These are phyloP conservation scores for Lysandra bellargus DNA, from an alignment of 2,888 invertebrate genomes.

Conservation along the genomic window DNA sequence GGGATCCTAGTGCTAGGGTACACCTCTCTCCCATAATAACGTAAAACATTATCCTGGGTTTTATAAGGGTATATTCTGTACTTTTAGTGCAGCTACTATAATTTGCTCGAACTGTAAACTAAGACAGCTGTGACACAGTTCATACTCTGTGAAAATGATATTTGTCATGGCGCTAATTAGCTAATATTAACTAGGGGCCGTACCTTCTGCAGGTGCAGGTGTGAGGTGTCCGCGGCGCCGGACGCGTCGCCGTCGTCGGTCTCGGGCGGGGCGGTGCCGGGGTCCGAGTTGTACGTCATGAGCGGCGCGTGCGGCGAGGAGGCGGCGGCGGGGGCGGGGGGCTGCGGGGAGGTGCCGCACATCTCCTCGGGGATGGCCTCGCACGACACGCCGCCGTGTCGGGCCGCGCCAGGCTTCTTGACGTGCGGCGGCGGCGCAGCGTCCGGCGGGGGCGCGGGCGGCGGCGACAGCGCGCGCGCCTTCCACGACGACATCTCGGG, in stretches of 20 bases:
- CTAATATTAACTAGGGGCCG: neutral
- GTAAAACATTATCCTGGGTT: too few species aligned
- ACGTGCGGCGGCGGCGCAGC: slow-evolving; percentile 58
- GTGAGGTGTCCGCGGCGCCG: slow-evolving; percentile 46
- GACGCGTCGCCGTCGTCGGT: neutral
- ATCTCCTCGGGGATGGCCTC: slow-evolving; percentile 96
- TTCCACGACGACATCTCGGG: slow-evolving; percentile 96
- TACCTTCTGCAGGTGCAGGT: slow-evolving; percentile 66
- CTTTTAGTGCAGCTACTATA: too few species aligned
- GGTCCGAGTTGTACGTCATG: slow-evolving; percentile 70
- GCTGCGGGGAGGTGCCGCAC: slow-evolving; percentile 85
- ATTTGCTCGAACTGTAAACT: too few species aligned
- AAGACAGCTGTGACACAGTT: too few species aligned
- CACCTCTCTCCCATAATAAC: too few species aligned
- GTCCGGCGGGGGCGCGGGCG: slow-evolving; percentile 35
- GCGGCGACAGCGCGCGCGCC: slow-evolving; percentile 57
- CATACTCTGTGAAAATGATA: too few species aligned
- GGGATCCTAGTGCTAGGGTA: too few species aligned
- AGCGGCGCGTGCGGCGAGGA: slow-evolving; percentile 51
- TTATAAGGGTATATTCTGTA: too few species aligned
- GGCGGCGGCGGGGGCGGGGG: slow-evolving; percentile 77
- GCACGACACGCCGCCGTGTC: slow-evolving; percentile 88
- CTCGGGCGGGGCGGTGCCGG: slow-evolving; percentile 48
- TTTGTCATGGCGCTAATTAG: too few species aligned
- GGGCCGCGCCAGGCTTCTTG: slow-evolving; percentile 83